These are phyloP conservation scores for Coracopsis vasa DNA, from an alignment of 2,113 vertebrate genomes.

Conservation along the genomic window DNA sequence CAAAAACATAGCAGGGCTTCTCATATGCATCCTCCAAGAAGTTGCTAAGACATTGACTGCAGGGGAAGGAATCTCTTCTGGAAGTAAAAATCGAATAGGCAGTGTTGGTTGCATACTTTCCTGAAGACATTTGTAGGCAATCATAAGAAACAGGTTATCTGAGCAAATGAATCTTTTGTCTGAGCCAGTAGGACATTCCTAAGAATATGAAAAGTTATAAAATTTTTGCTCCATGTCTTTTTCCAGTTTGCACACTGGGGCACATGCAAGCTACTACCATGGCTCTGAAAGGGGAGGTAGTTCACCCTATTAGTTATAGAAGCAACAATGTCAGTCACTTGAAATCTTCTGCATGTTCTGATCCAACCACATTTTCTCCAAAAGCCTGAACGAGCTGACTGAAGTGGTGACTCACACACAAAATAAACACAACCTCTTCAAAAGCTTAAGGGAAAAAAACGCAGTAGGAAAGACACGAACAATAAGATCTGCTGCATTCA, in stretches of 20 bases:
- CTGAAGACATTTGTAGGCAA: not conserved
- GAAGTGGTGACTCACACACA: not conserved
- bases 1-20: not conserved
- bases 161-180: not conserved
- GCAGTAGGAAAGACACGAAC: not conserved
- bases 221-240: not conserved
- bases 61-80: not conserved
- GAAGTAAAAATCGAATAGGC: not conserved
- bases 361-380: not conserved
- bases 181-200: not conserved
- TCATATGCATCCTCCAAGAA: not conserved
- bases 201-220: not conserved
- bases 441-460: not conserved
- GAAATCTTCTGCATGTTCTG: not conserved
- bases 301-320: not conserved
- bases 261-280: rapidly evolving
- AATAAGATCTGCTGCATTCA: not conserved
- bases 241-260: not conserved
- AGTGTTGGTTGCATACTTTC: not conserved
- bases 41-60: not conserved
- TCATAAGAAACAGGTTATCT: not conserved
- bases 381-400: not conserved
- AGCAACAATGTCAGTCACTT: not conserved
- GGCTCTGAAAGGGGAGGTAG: not conserved
- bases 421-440: not conserved